phyloP scores from a whole-genome alignment of 2,797 vertebrate species.

The Prunella strophiata region DNA sequence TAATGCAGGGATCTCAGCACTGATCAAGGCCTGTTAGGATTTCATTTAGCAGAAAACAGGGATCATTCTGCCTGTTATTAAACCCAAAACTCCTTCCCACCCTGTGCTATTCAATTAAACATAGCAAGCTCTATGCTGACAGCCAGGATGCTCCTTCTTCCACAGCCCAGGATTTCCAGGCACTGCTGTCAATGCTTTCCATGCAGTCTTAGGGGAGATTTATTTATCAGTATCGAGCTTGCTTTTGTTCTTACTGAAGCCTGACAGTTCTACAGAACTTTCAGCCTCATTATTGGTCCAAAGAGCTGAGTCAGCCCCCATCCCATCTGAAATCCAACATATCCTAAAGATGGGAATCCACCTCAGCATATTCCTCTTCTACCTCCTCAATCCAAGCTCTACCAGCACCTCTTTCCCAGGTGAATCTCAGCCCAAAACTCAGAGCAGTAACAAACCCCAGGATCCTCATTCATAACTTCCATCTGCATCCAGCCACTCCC shows the following conservation, averaged over 20 bases:
- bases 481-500: background rate
- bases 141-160: background rate
- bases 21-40: background rate
- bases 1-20: background rate
- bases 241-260: background rate
- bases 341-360: background rate
- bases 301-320: background rate
- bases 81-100: background rate
- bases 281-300: rapidly evolving
- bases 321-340: background rate
- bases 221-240: background rate
- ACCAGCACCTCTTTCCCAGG: background rate
- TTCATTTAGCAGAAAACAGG: background rate
- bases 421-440: background rate
- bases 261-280: background rate
- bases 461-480: background rate
- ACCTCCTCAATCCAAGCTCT: background rate
- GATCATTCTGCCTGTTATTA: background rate
- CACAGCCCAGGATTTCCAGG: background rate
- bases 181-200: background rate
- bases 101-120: background rate
- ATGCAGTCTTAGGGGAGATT: background rate
- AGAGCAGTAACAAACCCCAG: background rate
- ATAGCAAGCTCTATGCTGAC: rapidly evolving
- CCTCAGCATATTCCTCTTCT: background rate